These are phyloP conservation scores for Planiliza haematocheilus DNA, from an alignment of 2,113 vertebrate species.

Conservation along the genomic window DNA sequence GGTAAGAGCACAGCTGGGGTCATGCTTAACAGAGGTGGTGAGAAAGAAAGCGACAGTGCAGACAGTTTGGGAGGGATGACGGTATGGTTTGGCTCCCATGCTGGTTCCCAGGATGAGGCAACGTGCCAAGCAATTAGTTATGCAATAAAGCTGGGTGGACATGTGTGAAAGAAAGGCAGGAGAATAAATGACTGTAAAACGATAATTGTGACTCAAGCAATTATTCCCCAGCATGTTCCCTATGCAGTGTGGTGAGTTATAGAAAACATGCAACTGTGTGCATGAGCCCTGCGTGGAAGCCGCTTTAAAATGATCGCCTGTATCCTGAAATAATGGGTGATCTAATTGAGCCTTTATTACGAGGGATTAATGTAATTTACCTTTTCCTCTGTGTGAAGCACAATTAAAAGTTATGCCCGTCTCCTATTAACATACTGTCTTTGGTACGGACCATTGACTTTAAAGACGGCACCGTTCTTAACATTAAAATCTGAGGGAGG, in stretches of 20 bases:
- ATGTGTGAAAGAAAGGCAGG: constrained; percentile 39
- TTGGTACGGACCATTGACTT: not conserved
- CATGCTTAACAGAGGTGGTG: not conserved
- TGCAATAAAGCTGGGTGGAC: constrained; percentile 53
- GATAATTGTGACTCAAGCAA: constrained; percentile 40
- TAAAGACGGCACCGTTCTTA: too few relatives aligned
- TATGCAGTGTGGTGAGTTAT: constrained; percentile 15
- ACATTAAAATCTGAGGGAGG: too few relatives aligned
- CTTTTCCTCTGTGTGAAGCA: constrained; percentile 2
- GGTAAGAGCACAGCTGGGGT: not conserved
- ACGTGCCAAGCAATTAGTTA: constrained; percentile 54
- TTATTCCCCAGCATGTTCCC: constrained; percentile 23
- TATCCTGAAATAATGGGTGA: not conserved
- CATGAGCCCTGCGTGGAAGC: not conserved
- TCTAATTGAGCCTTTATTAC: constrained; percentile 14
- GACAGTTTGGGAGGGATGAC: constrained; percentile 37
- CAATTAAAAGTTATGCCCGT: constrained; percentile 4
- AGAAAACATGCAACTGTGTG: not conserved
- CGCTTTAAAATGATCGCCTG: constrained; percentile 3
- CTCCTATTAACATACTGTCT: constrained; percentile 1
- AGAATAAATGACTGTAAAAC: constrained; percentile 18
- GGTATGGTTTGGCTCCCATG: constrained; percentile 38
- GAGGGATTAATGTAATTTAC: constrained; percentile 16
- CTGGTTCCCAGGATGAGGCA: constrained; percentile 24
- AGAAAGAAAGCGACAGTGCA: constrained; percentile 17